These are phyloP conservation scores for Cephus nigrinus DNA, from an alignment of 2,888 invertebrate genomes.

Conservation along the genomic window DNA sequence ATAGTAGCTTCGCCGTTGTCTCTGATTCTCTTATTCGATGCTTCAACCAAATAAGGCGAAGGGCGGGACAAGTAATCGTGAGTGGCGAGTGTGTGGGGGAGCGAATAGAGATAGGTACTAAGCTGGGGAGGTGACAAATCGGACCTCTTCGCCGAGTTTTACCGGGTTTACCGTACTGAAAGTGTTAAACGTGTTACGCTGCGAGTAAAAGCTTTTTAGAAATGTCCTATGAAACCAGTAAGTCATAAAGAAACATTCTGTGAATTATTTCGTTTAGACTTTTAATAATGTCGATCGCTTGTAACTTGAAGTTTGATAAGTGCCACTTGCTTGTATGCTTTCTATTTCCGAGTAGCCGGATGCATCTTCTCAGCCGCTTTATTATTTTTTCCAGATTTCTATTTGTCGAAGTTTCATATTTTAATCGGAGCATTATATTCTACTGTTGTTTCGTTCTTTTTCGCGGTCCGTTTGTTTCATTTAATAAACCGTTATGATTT, in stretches of 20 bases:
- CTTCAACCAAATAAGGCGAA: constrained; percentile 55
- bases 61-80: constrained; percentile 53
- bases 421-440: not conserved
- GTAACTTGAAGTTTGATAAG: not conserved
- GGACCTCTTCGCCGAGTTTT: constrained; percentile 17
- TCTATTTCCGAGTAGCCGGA: not conserved
- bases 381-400: not conserved
- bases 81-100: constrained; percentile 24
- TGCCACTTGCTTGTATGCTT: not conserved
- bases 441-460: not conserved
- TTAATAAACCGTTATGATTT: not conserved
- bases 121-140: constrained; percentile 18
- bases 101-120: constrained; percentile 8
- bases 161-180: constrained; percentile 13
- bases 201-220: constrained; percentile 25
- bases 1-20: not conserved
- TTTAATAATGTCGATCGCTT: not conserved
- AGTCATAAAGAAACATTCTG: constrained; percentile 29
- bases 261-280: not conserved
- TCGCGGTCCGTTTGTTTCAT: not conserved
- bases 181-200: not conserved
- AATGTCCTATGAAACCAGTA: constrained; percentile 61
- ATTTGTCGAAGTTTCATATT: not conserved
- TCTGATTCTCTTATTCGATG: constrained; percentile 11
- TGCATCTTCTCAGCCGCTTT: not conserved